Base-by-base conservation (phyloP, 2,797 vertebrate species). In the Chaenodraco wilsoni region DNA sequence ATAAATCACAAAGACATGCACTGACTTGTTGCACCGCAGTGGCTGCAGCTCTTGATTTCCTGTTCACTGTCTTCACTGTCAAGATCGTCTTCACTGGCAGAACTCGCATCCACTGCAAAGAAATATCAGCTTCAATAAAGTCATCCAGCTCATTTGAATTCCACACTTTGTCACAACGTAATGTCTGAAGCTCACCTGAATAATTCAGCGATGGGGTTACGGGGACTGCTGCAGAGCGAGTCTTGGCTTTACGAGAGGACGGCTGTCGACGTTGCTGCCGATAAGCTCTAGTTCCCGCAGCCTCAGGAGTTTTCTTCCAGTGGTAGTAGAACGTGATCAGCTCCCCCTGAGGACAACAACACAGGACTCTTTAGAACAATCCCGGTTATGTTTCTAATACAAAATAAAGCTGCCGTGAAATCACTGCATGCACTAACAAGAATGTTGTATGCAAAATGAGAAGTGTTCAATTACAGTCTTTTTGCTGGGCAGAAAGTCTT, bases 271-370 rank as follows among this genome's bases (percentile, higher is more conserved):
- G 96, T 62, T 98, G 98, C 83, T 98, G 94, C n/a, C 98, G 95
- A 82, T 98, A 98, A 55, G 98, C 96, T 75, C 98, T 95, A 4
- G 97, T 97, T 80, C 97, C 97, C 48, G 97, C 96, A 1, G 97
- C 98, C 84, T 99, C 98, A 0, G 98, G 97, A 23, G 97, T 98
- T 92, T 99, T 99, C 94, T 99, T 99, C 98, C 98, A 99, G 90
- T 99, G 98, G 94, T 99, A 99, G 81, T 99, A 99, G 91, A 99
- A 99, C 60, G 97, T 98, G 89, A 99, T 98, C 78, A 99, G 92
- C 60, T 99, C 98, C 63, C 98, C 98, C 98, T 99, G 90, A 68
- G 54, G 43, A 74, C 5, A 69, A 78, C 40, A 45, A 57, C 5
- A 59, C 15, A 71, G 17, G 10, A 76, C 2, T 27, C 27, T 27